Conservation (phyloP, 2,888 invertebrate genomes). For the Drepanosiphum platanoidis region DNA sequence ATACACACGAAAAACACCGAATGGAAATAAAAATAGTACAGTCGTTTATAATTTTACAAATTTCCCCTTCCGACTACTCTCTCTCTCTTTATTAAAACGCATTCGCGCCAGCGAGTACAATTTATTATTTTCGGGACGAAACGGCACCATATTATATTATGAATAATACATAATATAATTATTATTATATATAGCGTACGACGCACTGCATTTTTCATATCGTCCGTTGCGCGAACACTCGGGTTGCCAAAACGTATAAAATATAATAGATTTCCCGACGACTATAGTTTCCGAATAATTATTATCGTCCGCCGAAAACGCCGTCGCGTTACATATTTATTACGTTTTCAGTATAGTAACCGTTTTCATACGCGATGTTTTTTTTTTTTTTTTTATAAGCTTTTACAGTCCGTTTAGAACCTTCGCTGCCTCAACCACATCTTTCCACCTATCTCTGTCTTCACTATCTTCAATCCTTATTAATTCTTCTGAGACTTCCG, state of each 20-base stretch:
- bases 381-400: too few relatives aligned
- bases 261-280: neutral
- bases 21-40: neutral
- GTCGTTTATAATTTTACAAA: neutral
- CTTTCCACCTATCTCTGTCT: too few relatives aligned
- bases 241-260: neutral
- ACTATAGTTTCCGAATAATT: neutral
- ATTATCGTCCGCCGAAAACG: neutral
- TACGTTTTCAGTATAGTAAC: too few relatives aligned
- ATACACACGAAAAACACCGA: too few relatives aligned
- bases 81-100: neutral
- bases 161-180: neutral
- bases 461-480: too few relatives aligned
- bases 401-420: too few relatives aligned
- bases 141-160: neutral
- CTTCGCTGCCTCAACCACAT: too few relatives aligned
- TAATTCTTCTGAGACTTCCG: too few relatives aligned
- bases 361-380: too few relatives aligned
- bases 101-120: neutral
- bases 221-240: neutral
- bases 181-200: too few relatives aligned
- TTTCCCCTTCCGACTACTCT: neutral
- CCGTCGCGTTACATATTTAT: neutral
- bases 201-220: conserved; percentile 1
- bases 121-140: neutral